These are phyloP conservation scores for Liparis tanakae DNA, from an alignment of 2,797 vertebrate genomes.

Conservation along the genomic window DNA sequence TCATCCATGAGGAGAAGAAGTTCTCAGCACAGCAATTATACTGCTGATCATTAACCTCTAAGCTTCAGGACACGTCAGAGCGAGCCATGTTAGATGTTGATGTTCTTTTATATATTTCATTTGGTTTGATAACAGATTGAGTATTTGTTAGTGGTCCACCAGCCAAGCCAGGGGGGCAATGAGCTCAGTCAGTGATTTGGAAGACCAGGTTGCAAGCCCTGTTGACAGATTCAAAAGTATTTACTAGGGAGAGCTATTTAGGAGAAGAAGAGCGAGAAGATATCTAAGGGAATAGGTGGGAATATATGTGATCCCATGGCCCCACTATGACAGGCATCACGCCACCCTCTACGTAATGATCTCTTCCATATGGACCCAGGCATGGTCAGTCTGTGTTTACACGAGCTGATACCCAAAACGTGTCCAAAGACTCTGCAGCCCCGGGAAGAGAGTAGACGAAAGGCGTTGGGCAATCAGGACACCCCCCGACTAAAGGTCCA, in stretches of 20 bases:
- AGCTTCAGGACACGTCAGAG: conserved; percentile 31
- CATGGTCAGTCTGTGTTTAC: conserved; percentile 77
- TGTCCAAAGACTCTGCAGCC: conserved; percentile 60
- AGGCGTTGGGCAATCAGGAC: conserved; percentile 62
- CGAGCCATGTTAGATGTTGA: conserved; percentile 19
- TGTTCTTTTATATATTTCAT: conserved; percentile 9
- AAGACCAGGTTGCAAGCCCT: conserved; percentile 56
- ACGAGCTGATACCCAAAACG: conserved; percentile 70
- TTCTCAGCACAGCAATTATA: conserved; percentile 71
- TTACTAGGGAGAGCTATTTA: conserved; percentile 45
- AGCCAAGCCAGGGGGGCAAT: conserved; percentile 36
- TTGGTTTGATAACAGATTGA: conserved; percentile 30
- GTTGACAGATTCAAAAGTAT: conserved; percentile 72
- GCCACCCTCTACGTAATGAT: conserved; percentile 68
- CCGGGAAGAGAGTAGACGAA: conserved; percentile 55
- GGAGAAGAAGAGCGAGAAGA: conserved; percentile 50
- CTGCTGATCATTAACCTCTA: conserved; percentile 68
- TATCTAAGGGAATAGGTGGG: conserved; percentile 53
- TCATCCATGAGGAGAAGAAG: conserved; percentile 74
- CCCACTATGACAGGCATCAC: conserved; percentile 66
- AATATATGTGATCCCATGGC: conserved; percentile 63
- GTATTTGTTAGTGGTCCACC: conserved; percentile 26
- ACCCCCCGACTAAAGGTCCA: conserved; percentile 55
- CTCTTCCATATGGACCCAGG: conserved; percentile 79
- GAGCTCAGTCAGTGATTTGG: conserved; percentile 29